Percentiles rank a stretch among this genome's conserved stretches.
Evolutionary conservation across 1,140 invertebrate species (phyloP).

Genomic region (Hyles euphorbiae): DNA sequence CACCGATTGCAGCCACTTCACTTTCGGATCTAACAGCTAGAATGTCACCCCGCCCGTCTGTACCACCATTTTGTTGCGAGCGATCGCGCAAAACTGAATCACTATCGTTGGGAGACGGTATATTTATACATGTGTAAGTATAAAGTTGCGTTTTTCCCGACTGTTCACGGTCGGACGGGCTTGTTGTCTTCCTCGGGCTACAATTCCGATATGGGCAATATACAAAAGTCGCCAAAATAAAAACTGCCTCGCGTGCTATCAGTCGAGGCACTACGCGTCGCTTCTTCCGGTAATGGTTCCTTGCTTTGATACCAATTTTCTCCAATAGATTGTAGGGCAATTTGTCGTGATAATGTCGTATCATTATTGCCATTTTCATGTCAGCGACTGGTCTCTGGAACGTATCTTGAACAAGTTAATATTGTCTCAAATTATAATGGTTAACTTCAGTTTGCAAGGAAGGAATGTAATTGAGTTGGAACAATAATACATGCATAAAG

Average conservation of each 20-base stretch:
- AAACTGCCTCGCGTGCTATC: conserved; percentile 28
- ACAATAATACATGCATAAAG: too few species aligned
- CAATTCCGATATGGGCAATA: conserved; percentile 59
- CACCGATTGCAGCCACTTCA: conserved; percentile 52
- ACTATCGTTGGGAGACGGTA: conserved; percentile 54
- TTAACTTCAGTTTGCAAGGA: neutral
- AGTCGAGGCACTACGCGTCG: conserved; percentile 37
- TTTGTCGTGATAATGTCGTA: conserved; percentile 33
- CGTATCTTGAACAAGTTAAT: conserved; percentile 18
- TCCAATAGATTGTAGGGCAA: conserved; percentile 35
- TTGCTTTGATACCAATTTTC: conserved; percentile 36
- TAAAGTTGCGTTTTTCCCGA: conserved; percentile 68
- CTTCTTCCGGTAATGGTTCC: conserved; percentile 50
- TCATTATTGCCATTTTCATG: conserved; percentile 38
- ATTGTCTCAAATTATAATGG: neutral
- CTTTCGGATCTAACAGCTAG: conserved; percentile 41
- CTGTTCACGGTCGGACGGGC: conserved; percentile 56
- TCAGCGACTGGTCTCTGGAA: conserved; percentile 22
- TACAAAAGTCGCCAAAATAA: conserved; percentile 41
- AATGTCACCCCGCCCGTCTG: conserved; percentile 38
- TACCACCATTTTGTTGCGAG: conserved; percentile 66
- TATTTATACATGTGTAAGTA: conserved; percentile 69
- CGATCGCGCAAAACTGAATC: conserved; percentile 71
- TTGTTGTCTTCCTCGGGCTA: conserved; percentile 44
- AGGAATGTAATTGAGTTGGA: too few species aligned